Evolutionary conservation across 2,888 invertebrate species (phyloP).

Genomic region (Caenorhabditis becei): DNA sequence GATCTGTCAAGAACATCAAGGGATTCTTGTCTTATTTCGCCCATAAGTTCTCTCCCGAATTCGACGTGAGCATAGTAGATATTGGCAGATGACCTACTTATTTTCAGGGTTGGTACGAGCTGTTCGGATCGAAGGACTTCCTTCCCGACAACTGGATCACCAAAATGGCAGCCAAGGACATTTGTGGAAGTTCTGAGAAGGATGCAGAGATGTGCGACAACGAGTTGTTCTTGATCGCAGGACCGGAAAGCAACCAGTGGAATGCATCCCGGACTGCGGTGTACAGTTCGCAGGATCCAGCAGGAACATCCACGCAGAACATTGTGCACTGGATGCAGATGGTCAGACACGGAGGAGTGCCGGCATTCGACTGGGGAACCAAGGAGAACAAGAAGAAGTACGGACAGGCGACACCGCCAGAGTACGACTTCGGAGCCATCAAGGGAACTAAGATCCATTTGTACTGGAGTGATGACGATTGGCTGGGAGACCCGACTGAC

Average conservation of each 20-base stretch:
- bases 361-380: slow-evolving; percentile 68
- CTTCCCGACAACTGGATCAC: slow-evolving; percentile 80
- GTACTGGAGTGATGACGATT: slow-evolving; percentile 72
- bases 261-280: slow-evolving; percentile 79
- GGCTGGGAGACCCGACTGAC: slow-evolving; percentile 72
- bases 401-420: slow-evolving; percentile 69
- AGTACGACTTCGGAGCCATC: slow-evolving; percentile 65
- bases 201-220: slow-evolving; percentile 86
- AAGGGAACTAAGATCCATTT: slow-evolving; percentile 65
- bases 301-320: slow-evolving; percentile 83
- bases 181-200: slow-evolving; percentile 73
- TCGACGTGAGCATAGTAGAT: slow-evolving; percentile 62
- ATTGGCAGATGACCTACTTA: not conserved
- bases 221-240: slow-evolving; percentile 87
- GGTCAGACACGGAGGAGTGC: slow-evolving; percentile 63
- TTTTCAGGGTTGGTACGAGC: slow-evolving; percentile 77
- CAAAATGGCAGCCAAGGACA: slow-evolving; percentile 70
- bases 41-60: slow-evolving; percentile 65
- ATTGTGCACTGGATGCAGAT: slow-evolving; percentile 83
- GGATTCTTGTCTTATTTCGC: slow-evolving; percentile 78
- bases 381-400: slow-evolving; percentile 71
- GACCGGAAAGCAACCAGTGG: slow-evolving; percentile 83
- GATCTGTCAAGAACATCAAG: slow-evolving; percentile 81
- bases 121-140: slow-evolving; percentile 83
- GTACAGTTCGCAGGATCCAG: slow-evolving; percentile 82